phyloP scores from a whole-genome alignment of 2,888 invertebrate genomes.

The Catotricha subobsoleta region DNA sequence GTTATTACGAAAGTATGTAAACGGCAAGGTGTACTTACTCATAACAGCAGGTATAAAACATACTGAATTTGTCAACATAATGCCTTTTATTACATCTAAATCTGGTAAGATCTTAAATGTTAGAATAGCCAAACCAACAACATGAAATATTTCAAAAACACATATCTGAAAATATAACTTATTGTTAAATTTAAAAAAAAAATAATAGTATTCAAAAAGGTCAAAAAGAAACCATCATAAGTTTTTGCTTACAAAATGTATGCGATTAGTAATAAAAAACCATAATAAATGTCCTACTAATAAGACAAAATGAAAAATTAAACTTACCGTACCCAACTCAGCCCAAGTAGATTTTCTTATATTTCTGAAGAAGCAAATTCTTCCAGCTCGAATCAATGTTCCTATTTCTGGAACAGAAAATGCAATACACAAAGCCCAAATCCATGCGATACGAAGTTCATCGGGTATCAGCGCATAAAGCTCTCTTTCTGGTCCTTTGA shows the following conservation, averaged over 20 bases:
- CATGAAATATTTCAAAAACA: conserved; percentile 59
- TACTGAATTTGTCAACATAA: conserved; percentile 69
- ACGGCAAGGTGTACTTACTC: too few relatives aligned
- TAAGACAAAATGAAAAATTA: too few relatives aligned
- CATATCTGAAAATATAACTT: conserved; percentile 40
- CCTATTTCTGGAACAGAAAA: conserved; percentile 62
- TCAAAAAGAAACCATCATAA: too few relatives aligned
- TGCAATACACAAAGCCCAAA: conserved; percentile 60
- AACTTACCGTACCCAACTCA: conserved; percentile 40
- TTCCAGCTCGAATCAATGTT: conserved; percentile 46
- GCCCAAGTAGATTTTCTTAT: conserved; percentile 35
- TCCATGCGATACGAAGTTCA: conserved; percentile 53
- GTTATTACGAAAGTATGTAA: too few relatives aligned
- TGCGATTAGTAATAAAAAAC: too few relatives aligned
- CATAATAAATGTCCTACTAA: too few relatives aligned
- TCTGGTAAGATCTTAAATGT: conserved; percentile 60
- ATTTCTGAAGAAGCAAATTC: conserved; percentile 58
- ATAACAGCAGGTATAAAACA: conserved; percentile 65
- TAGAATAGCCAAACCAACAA: conserved; percentile 57
- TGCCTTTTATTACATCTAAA: conserved; percentile 61
- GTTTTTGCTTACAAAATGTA: too few relatives aligned
- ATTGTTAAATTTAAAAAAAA: too few relatives aligned
- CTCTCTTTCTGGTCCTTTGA: conserved; percentile 44
- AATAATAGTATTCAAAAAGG: too few relatives aligned
- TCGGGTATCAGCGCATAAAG: conserved; percentile 41